Evolutionary conservation across 2,888 invertebrate genomes (phyloP).

Genomic region (Latheticus oryzae): DNA sequence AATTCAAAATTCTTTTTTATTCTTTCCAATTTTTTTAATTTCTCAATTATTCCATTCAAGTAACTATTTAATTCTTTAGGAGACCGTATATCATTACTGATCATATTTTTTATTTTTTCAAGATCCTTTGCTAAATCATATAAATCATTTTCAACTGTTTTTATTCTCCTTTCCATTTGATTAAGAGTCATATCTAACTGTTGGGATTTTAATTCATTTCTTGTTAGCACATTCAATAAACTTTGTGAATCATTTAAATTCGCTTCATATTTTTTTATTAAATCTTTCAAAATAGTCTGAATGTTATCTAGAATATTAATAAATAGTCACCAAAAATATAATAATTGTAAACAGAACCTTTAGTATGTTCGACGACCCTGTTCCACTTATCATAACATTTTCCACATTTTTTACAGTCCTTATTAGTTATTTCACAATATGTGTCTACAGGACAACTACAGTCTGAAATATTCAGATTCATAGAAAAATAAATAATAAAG

Average conservation of each 20-base stretch:
- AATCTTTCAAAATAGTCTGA: background rate
- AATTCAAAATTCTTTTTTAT: conserved; percentile 1
- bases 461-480: conserved; percentile 6
- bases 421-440: conserved; percentile 8
- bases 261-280: conserved; percentile 8
- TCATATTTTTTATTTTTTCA: background rate
- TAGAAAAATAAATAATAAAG: background rate
- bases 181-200: too few species aligned
- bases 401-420: conserved; percentile 10
- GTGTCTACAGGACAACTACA: conserved; percentile 13
- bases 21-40: background rate
- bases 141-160: background rate
- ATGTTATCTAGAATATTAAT: conserved; percentile 1
- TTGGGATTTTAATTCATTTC: background rate
- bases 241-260: conserved; percentile 1
- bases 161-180: background rate
- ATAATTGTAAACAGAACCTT: conserved; percentile 1
- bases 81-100: background rate
- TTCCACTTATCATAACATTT: conserved; percentile 7
- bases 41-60: background rate
- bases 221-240: background rate
- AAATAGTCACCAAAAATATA: background rate
- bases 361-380: background rate
- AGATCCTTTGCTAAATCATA: conserved; percentile 2
- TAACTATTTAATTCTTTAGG: background rate